phyloP scores from a whole-genome alignment of 2,797 vertebrate species.

The Oryzias sinensis region DNA sequence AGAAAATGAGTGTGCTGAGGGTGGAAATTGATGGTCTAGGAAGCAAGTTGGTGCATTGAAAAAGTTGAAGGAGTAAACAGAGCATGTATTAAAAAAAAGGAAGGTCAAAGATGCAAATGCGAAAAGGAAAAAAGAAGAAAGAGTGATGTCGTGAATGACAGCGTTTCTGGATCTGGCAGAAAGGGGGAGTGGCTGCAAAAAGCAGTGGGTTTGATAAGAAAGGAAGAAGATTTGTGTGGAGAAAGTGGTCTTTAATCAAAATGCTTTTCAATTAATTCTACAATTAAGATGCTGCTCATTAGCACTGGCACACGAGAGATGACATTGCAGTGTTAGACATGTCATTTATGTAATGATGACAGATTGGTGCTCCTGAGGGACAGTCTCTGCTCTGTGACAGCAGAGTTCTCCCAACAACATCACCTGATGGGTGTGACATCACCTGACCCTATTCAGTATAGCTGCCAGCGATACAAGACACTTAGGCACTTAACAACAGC shows the following conservation, averaged over 20 bases:
- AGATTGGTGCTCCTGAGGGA: constrained; percentile 73
- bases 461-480: constrained; percentile 42
- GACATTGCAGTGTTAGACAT: constrained; percentile 69
- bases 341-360: constrained; percentile 81
- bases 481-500: constrained; percentile 23
- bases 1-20: constrained; percentile 45
- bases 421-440: constrained; percentile 71
- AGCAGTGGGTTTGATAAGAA: constrained; percentile 57
- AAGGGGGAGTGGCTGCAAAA: constrained; percentile 20
- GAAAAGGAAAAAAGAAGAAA: constrained; percentile 21
- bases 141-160: constrained; percentile 7
- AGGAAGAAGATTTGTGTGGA: constrained; percentile 51
- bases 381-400: constrained; percentile 62
- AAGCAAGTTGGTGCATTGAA: constrained; percentile 18
- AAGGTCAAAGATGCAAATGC: constrained; percentile 44
- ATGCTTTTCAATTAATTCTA: constrained; percentile 82
- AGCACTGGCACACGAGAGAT: constrained; percentile 74
- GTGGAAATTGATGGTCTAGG: constrained; percentile 39
- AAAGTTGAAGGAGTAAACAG: constrained; percentile 41
- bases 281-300: constrained; percentile 79
- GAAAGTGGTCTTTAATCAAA: constrained; percentile 79
- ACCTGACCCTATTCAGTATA: constrained; percentile 63
- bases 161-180: neutral
- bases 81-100: constrained; percentile 22
- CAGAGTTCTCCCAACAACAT: constrained; percentile 59